Conservation (phyloP, 2,113 vertebrate species). For the Muntiacus reevesi region DNA sequence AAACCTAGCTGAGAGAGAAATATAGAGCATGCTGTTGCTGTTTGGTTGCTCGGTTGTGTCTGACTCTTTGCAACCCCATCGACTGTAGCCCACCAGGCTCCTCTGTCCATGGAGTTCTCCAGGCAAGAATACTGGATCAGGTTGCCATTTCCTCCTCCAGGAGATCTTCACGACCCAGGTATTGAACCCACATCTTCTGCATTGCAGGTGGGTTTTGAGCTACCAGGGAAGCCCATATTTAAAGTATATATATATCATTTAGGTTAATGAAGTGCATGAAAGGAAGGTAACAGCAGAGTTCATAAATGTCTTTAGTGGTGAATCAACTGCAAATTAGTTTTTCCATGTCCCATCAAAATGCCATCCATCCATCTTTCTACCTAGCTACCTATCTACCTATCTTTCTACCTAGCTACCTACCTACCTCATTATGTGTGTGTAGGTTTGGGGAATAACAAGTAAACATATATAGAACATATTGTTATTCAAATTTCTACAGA, state of each 20-base stretch:
- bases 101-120: not conserved
- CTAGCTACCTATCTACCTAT: not conserved
- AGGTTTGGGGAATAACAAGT: not conserved
- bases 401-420: not conserved
- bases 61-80: not conserved
- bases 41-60: not conserved
- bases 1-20: not conserved
- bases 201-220: not conserved
- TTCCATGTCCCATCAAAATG: not conserved
- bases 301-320: not conserved
- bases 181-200: not conserved
- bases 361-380: not conserved
- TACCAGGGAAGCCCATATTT: not conserved
- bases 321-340: not conserved
- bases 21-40: not conserved
- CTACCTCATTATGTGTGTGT: not conserved
- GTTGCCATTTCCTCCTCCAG: not conserved
- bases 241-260: not conserved
- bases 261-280: not conserved
- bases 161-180: not conserved
- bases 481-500: not conserved
- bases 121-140: not conserved
- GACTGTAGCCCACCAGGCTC: not conserved
- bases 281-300: not conserved
- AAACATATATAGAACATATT: not conserved